These are phyloP conservation scores for Anoura caudifer DNA, from an alignment of 2,113 vertebrate species.

Conservation along the genomic window DNA sequence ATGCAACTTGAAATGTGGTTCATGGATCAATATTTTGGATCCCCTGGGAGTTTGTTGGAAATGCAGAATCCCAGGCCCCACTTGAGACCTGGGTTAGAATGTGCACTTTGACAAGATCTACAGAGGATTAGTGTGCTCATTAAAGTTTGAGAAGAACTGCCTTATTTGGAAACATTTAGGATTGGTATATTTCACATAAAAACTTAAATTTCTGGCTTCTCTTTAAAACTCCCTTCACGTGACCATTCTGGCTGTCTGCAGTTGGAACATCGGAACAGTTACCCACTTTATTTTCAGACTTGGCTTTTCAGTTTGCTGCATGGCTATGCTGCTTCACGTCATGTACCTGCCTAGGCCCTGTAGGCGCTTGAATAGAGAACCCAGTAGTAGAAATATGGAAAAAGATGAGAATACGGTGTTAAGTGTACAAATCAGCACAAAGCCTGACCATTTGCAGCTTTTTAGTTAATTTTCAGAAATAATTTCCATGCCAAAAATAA, in stretches of 20 bases:
- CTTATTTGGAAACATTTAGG: background rate
- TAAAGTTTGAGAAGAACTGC: background rate
- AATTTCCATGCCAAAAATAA: background rate
- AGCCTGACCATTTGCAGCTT: background rate
- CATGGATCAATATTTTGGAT: background rate
- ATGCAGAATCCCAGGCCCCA: background rate
- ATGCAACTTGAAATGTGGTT: background rate
- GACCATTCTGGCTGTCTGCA: background rate
- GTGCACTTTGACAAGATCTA: background rate
- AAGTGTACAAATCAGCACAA: background rate
- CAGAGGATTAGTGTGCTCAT: background rate
- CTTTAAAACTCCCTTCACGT: background rate
- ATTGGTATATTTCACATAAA: background rate
- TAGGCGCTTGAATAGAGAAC: background rate
- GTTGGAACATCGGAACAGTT: background rate
- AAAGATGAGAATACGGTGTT: background rate
- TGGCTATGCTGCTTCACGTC: background rate
- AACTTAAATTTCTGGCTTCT: background rate
- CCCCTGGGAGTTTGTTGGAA: background rate
- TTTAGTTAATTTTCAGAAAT: background rate
- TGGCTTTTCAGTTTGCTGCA: background rate
- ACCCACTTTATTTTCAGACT: background rate
- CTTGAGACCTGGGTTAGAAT: background rate
- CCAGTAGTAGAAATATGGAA: background rate
- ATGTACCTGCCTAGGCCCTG: background rate